Evolutionary conservation across 2,113 vertebrate genomes (phyloP).

Genomic region (Pristiophorus japonicus): DNA sequence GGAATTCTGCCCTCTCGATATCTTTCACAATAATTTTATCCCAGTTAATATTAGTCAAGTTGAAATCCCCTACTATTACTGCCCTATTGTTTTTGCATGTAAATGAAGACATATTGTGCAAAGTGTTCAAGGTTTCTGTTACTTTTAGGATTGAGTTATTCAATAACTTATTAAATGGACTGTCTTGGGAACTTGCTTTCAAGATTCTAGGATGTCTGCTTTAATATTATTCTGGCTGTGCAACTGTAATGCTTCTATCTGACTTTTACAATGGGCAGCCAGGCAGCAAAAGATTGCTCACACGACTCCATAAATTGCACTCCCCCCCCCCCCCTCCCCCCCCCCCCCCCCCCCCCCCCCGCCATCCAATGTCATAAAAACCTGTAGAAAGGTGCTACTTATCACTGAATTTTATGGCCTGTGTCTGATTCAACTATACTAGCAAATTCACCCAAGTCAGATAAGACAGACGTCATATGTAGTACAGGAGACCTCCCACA

Average conservation of each 20-base stretch:
- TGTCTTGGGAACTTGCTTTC: neutral
- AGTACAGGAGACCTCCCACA: neutral
- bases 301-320: neutral
- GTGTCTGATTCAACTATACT: neutral
- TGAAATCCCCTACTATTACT: too few species aligned
- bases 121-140: neutral
- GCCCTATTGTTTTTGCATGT: too few species aligned
- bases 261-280: neutral
- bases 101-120: neutral
- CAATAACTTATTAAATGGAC: neutral
- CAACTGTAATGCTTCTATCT: neutral
- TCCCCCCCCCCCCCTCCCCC: neutral
- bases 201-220: neutral
- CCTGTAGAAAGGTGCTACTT: neutral
- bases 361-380: slow-evolving; percentile 12
- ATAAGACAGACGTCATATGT: neutral
- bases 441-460: neutral
- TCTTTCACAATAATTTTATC: too few species aligned
- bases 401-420: neutral
- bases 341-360: too few species aligned
- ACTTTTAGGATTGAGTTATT: neutral
- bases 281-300: neutral
- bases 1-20: too few species aligned
- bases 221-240: neutral
- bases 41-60: too few species aligned